Evolutionary conservation across 2,797 vertebrate genomes (phyloP), one percentile per base, ranked within the genome.

Genomic region (Anguilla megastoma): DNA sequence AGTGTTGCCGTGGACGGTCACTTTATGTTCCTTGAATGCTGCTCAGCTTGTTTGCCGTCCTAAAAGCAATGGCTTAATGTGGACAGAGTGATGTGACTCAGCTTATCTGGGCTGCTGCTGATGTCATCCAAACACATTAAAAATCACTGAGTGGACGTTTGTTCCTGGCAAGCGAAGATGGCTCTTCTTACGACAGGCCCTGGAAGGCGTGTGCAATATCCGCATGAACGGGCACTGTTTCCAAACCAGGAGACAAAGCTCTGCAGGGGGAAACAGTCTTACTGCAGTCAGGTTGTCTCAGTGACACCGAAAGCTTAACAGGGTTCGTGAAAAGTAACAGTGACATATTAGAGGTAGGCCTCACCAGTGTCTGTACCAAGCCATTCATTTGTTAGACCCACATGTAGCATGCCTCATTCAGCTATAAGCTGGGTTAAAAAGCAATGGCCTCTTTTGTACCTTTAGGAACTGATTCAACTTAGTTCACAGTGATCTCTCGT

Each of bases 41-140:
- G 30, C 21, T 60, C 56, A 6, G 36, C 69, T 85, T 85, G 52
- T 45, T 82, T 85, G 87, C 83, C 48, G n/a, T 45, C 80, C 63
- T 84, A 60, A 63, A 87, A 45, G 80, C 85, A 76, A 58, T 85
- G 63, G 60, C 48, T 66, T 27, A 84, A 30, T 85, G 66, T 87
- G 30, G 36, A 52, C 24, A n/a, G 74, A 85, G 85, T 41, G 36
- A 85, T 3, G 50, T 24, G 48, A 27, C 56, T 79, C 74, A 33
- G 36, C 50, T 85, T 85, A 85, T 66, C 74, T 88, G 52, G 30
- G 60, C 87, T 85, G 69, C 69, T 85, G 66, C 54, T 85, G 69
- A 85, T 88, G 60, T 87, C 36, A 84, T 76, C 82, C 66, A 85
- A 58, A 85, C 54, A 84, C 56, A 66, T 83, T 83, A 63, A 87